A percentile compares a stretch with the other conserved stretches of the same genome.
Evolutionary conservation across 1,140 invertebrate genomes (phyloP).

Genomic region (Laupala kohalensis): DNA sequence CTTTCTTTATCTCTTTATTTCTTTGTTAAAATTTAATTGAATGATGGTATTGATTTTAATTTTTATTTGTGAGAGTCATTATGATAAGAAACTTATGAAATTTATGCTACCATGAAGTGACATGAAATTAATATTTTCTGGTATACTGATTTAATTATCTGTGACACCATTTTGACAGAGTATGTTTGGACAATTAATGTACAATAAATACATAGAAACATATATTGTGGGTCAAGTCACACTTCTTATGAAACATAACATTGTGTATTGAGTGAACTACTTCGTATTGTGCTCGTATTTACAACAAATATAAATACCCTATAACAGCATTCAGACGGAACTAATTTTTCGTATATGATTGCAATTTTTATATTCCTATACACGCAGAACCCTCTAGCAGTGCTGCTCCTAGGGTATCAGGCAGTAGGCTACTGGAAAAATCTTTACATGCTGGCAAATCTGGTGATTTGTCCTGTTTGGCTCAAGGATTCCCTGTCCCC

Average conservation of each 20-base stretch:
- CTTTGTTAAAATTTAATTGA: too few species aligned
- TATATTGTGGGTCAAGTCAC: neutral
- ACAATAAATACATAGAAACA: neutral
- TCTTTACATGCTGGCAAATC: neutral
- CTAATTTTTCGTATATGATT: neutral
- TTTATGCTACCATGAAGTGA: too few species aligned
- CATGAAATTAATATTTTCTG: too few species aligned
- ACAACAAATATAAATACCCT: neutral
- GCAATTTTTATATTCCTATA: neutral
- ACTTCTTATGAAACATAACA: neutral
- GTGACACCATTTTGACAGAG: too few species aligned
- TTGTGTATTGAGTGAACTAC: neutral
- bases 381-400: conserved; percentile 48
- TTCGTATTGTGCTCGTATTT: neutral
- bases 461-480: conserved; percentile 27
- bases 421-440: conserved; percentile 38
- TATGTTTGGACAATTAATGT: too few species aligned
- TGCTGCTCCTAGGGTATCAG: conserved; percentile 46
- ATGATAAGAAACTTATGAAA: too few species aligned
- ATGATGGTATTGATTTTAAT: too few species aligned
- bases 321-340: neutral
- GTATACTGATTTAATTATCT: too few species aligned
- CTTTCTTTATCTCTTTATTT: too few species aligned
- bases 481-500: conserved; percentile 21
- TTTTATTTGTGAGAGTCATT: too few species aligned